Evolutionary conservation across 2,113 vertebrate species (phyloP).

Genomic region (Rafetus swinhoei): DNA sequence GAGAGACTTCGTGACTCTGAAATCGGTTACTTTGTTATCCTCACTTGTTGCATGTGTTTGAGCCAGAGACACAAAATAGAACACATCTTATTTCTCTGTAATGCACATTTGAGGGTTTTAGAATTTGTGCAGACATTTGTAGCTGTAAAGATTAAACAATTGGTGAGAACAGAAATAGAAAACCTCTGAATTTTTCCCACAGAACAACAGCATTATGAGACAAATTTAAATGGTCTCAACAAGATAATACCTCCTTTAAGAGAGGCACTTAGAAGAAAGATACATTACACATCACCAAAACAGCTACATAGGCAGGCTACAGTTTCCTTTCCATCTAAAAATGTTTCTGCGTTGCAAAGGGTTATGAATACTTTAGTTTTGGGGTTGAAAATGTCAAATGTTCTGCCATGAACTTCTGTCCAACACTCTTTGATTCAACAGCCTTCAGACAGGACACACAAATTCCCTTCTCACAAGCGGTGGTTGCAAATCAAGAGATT

Average conservation of each 20-base stretch:
- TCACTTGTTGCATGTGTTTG: background rate
- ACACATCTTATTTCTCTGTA: background rate
- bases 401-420: background rate
- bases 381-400: background rate
- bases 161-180: background rate
- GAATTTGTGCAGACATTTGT: background rate
- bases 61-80: background rate
- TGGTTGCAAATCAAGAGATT: background rate
- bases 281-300: background rate
- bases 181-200: rapidly evolving
- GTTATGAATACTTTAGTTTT: background rate
- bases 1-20: background rate
- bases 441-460: background rate
- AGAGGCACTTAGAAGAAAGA: rapidly evolving
- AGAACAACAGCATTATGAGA: background rate
- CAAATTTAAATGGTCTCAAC: background rate
- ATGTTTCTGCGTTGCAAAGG: rapidly evolving
- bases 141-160: background rate
- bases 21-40: background rate
- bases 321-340: rapidly evolving
- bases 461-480: background rate
- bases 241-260: background rate
- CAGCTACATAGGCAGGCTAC: background rate
- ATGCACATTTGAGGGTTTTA: background rate
- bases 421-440: background rate